Evolutionary conservation across 2,888 invertebrate species (phyloP).

Genomic region (Hypomecis punctinalis): DNA sequence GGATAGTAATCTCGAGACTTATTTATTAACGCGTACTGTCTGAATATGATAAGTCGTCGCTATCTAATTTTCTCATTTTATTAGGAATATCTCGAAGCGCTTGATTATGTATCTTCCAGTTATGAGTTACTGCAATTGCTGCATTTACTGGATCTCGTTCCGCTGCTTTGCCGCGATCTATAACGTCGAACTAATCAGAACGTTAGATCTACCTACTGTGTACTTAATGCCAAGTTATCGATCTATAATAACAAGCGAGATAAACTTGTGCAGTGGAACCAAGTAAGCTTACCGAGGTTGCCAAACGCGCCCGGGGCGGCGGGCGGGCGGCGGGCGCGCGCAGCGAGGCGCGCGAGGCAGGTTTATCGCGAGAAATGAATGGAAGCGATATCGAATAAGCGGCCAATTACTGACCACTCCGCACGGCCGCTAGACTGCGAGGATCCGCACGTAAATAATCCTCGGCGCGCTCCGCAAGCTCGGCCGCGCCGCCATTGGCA

Average conservation of each 20-base stretch:
- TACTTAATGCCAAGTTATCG: slow-evolving; percentile 43
- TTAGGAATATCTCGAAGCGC: slow-evolving; percentile 12
- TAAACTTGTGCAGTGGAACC: slow-evolving; percentile 62
- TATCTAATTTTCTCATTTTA: slow-evolving; percentile 21
- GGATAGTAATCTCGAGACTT: slow-evolving; percentile 1
- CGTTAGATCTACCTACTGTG: slow-evolving; percentile 39
- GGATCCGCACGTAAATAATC: slow-evolving; percentile 76
- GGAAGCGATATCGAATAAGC: slow-evolving; percentile 78
- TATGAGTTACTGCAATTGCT: slow-evolving; percentile 18
- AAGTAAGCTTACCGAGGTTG: slow-evolving; percentile 58
- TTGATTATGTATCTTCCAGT: slow-evolving; percentile 13
- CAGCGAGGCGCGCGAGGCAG: slow-evolving; percentile 50
- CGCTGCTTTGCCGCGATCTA: slow-evolving; percentile 32
- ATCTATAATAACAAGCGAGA: slow-evolving; percentile 52
- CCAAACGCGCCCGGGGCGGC: slow-evolving; percentile 49
- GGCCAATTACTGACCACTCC: slow-evolving; percentile 70
- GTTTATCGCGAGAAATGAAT: slow-evolving; percentile 80
- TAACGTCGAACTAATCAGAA: slow-evolving; percentile 33
- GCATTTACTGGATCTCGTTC: slow-evolving; percentile 22
- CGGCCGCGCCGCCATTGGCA: slow-evolving; percentile 48
- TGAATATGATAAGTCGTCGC: slow-evolving; percentile 14
- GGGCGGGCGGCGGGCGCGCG: slow-evolving; percentile 44
- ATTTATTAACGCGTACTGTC: slow-evolving; percentile 13
- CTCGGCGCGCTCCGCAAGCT: slow-evolving; percentile 65
- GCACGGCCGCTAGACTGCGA: slow-evolving; percentile 63